Conservation (phyloP, 2,797 vertebrate species). For the Ciconia nigra region DNA sequence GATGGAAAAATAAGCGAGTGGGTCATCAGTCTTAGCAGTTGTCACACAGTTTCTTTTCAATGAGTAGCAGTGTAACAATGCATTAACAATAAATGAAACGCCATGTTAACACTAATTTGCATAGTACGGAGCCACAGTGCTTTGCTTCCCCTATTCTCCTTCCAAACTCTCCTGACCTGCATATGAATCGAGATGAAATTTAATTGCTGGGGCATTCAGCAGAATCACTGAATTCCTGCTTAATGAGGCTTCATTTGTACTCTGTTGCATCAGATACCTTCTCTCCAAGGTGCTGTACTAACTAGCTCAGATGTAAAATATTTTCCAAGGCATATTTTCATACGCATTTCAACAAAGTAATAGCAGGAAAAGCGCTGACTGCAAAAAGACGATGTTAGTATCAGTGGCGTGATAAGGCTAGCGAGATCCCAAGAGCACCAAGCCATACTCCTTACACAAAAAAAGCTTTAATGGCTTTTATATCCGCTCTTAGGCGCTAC, state of each 20-base stretch:
- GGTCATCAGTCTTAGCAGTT: slow-evolving; percentile 59
- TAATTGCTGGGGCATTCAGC: slow-evolving; percentile 67
- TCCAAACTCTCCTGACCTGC: slow-evolving; percentile 65
- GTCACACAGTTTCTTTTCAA: slow-evolving; percentile 65
- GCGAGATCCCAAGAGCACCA: slow-evolving; percentile 2
- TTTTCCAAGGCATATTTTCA: slow-evolving; percentile 52
- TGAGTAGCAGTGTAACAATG: slow-evolving; percentile 65
- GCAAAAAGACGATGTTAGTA: background rate
- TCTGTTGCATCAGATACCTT: slow-evolving; percentile 54
- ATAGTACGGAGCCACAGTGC: slow-evolving; percentile 50
- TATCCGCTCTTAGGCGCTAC: background rate
- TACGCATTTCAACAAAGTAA: slow-evolving; percentile 3
- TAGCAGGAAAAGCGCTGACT: background rate
- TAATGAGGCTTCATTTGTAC: slow-evolving; percentile 67
- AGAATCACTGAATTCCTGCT: slow-evolving; percentile 62
- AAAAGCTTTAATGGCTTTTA: background rate
- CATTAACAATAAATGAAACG: slow-evolving; percentile 69
- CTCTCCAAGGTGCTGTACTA: slow-evolving; percentile 66
- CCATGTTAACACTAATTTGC: slow-evolving; percentile 72
- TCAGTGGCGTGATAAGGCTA: background rate
- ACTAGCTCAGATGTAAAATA: slow-evolving; percentile 51
- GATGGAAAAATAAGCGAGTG: slow-evolving; percentile 62
- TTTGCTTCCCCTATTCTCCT: slow-evolving; percentile 54
- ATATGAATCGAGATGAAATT: slow-evolving; percentile 68
- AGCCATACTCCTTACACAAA: background rate